Conservation (phyloP, 2,113 vertebrate genomes). For the Ptilorrhoa leucosticta region DNA sequence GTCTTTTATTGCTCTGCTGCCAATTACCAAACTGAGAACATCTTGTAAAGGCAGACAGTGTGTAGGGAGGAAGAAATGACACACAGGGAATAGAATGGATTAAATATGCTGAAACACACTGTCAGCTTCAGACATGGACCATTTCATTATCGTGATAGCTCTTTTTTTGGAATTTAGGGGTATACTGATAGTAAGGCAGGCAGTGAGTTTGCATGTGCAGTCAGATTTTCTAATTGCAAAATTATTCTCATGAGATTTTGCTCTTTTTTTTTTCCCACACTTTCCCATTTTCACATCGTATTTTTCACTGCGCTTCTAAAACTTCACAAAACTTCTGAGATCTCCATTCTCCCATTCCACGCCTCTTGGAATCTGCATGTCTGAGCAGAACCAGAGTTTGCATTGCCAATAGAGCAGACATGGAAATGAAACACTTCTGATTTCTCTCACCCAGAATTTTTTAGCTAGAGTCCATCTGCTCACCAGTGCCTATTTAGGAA, state of each 20-base stretch:
- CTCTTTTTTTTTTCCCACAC: neutral
- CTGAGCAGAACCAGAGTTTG: conserved; percentile 31
- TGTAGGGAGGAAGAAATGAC: neutral
- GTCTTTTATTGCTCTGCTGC: neutral
- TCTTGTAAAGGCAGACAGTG: neutral
- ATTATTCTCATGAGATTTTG: neutral
- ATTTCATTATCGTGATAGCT: neutral
- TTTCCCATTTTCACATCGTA: conserved; percentile 4
- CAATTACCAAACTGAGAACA: neutral
- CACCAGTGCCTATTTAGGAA: conserved; percentile 54
- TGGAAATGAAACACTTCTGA: conserved; percentile 53
- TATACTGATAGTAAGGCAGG: neutral
- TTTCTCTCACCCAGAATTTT: conserved; percentile 60
- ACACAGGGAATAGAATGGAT: neutral
- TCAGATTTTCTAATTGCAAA: neutral
- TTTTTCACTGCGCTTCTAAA: neutral
- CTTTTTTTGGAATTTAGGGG: neutral
- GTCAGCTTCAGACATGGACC: neutral
- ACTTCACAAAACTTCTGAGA: conserved; percentile 18
- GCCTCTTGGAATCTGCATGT: neutral
- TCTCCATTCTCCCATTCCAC: neutral
- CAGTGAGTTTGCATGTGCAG: neutral
- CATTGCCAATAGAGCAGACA: conserved; percentile 48
- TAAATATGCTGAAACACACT: neutral
- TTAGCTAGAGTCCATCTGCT: conserved; percentile 64